phyloP scores from a whole-genome alignment of 2,888 invertebrate species.

The Callosobruchus maculatus region DNA sequence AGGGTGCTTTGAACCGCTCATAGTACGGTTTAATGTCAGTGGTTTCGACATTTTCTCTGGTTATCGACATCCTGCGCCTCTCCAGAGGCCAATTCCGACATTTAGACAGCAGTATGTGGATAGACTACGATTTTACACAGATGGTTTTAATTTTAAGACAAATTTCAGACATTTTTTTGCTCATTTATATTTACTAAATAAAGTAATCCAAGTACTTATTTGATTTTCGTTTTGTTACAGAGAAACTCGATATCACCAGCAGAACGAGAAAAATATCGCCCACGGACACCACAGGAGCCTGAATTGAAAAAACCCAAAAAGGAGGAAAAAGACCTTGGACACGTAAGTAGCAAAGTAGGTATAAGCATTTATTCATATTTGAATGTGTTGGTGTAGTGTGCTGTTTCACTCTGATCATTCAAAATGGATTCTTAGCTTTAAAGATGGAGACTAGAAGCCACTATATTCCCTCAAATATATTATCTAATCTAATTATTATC shows the following conservation, averaged over 20 bases:
- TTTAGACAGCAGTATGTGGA: neutral
- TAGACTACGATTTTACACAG: neutral
- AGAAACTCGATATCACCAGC: slow-evolving; percentile 80
- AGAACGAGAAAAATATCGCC: slow-evolving; percentile 77
- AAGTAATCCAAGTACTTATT: neutral
- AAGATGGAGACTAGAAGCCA: no score
- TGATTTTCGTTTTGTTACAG: slow-evolving; percentile 49
- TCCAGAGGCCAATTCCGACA: neutral
- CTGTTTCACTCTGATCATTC: neutral
- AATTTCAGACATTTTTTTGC: no score
- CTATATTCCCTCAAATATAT: no score
- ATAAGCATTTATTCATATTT: slow-evolving; percentile 1
- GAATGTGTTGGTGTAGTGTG: neutral
- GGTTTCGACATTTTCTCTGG: slow-evolving; percentile 19
- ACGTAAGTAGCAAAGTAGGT: slow-evolving; percentile 62
- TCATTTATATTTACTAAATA: neutral
- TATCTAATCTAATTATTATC: no score
- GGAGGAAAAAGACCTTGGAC: slow-evolving; percentile 77
- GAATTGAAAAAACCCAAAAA: slow-evolving; percentile 76
- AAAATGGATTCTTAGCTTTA: neutral
- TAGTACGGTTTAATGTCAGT: slow-evolving; percentile 14
- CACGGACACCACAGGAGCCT: slow-evolving; percentile 72
- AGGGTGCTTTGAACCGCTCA: slow-evolving; percentile 2
- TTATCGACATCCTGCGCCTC: slow-evolving; percentile 12
- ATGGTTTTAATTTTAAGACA: neutral